Evolutionary conservation across 2,888 invertebrate species (phyloP).

Genomic region (Leptopterna dolabrata): DNA sequence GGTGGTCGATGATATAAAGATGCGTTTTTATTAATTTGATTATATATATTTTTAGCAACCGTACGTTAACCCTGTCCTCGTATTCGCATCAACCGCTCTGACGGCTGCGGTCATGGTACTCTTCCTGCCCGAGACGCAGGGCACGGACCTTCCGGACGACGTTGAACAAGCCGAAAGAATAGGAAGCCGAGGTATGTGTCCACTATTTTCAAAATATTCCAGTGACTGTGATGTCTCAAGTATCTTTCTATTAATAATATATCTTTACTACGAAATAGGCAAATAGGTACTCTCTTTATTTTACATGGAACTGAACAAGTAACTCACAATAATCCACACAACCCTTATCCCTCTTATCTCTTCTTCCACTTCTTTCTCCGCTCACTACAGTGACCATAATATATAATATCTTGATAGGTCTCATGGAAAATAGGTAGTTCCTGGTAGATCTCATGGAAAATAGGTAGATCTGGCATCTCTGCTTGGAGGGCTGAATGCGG

Average conservation of each 20-base stretch:
- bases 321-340: too few relatives aligned
- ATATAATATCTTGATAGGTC: too few relatives aligned
- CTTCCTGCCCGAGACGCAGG: conserved; percentile 77
- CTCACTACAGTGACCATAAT: background rate
- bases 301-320: too few relatives aligned
- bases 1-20: too few relatives aligned
- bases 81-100: conserved; percentile 74
- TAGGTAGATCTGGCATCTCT: too few relatives aligned
- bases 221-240: background rate
- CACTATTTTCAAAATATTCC: background rate
- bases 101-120: conserved; percentile 74
- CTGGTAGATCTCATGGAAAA: too few relatives aligned
- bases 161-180: conserved; percentile 76
- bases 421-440: too few relatives aligned
- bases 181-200: conserved; percentile 62
- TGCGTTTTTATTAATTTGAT: too few relatives aligned
- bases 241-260: background rate
- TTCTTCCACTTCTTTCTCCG: background rate
- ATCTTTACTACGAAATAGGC: background rate
- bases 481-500: too few relatives aligned
- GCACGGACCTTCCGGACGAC: conserved; percentile 75
- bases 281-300: too few relatives aligned
- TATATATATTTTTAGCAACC: conserved; percentile 53
- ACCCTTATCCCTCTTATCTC: too few relatives aligned
- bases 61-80: conserved; percentile 70